Base-by-base conservation (phyloP, 2,113 vertebrate species). In the Hiodon tergisus region DNA sequence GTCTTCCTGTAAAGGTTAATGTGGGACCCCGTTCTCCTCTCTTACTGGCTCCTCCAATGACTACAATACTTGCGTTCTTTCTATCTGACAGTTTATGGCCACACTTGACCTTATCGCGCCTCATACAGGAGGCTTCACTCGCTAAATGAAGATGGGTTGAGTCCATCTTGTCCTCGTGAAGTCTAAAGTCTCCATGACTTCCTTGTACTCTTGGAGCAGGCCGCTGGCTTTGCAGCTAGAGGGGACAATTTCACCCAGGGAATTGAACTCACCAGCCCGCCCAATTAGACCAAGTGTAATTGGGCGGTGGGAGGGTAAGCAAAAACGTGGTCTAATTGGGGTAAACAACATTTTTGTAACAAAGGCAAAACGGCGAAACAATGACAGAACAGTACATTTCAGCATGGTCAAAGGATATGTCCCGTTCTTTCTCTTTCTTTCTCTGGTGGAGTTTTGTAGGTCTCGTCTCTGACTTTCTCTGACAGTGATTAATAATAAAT, bases 301-400 rank as follows among this genome's bases (percentile, higher is more conserved):
- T 31, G 31, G 31, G 31, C 3, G 17, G 70, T 67, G 73, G 71
- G 60, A 61, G 31, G 31, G 31, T 31, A 31, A 31, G 31, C 31
- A 31, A 31, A 31, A 31, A 31, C 31, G 0, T 31, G 31, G 72
- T 76, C 72, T 81, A 81, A 84, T 82, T 82, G 81, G 80, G 73
- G 61, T 63, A 78, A 78, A 83, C 76, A 78, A 80, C 78, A 82
- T 84, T 84, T 79, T 59, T 48, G 48, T 5, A 65, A 65, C 67
- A n/a, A 13, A 55, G 61, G 59, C 11, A 73, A n/a, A 73, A 31
- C 53, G 59, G 13, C 17, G 61, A 72, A 72, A 58, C 57, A 16
- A 72, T 58, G 50, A 48, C 48, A 72, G 46, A 16, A 7, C 58
- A 58, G 31, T 61, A 59, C 50, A 58, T 72, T 11, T 72, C 8